Evolutionary conservation across 1,140 invertebrate genomes (phyloP).

Genomic region (Dendroctonus valens): DNA sequence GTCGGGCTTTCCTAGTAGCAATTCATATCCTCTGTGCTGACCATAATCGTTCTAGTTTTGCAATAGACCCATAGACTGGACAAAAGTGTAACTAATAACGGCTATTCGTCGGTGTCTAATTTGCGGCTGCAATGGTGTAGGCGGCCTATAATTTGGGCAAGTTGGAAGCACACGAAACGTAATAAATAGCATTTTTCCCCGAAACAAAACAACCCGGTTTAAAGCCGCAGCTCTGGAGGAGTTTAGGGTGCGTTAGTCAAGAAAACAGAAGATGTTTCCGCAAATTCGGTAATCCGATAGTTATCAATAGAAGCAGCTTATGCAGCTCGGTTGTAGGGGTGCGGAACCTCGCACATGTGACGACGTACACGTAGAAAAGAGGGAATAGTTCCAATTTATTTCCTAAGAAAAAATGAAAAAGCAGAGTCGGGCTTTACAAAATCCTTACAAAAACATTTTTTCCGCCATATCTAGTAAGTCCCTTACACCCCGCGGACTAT

Average conservation of each 20-base stretch:
- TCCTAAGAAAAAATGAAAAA: not conserved
- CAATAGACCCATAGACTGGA: constrained; percentile 4
- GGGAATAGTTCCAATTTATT: constrained; percentile 6
- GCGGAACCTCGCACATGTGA: constrained; percentile 13
- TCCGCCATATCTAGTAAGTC: not conserved
- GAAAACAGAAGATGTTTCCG: constrained; percentile 24
- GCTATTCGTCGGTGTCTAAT: too few relatives aligned
- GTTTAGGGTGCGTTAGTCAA: constrained; percentile 12
- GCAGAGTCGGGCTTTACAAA: constrained; percentile 1
- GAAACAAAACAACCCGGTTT: too few relatives aligned
- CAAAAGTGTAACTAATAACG: not conserved
- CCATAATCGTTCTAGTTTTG: constrained; percentile 18
- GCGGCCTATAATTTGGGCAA: too few relatives aligned
- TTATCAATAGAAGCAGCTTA: constrained; percentile 17
- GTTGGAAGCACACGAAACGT: too few relatives aligned
- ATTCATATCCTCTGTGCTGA: constrained; percentile 8
- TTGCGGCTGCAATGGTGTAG: too few relatives aligned
- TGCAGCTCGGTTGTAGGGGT: constrained; percentile 7
- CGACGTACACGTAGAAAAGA: constrained; percentile 1
- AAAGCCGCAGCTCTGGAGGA: not conserved
- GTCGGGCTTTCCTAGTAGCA: constrained; percentile 1
- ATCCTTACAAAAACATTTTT: not conserved
- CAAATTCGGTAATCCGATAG: constrained; percentile 23
- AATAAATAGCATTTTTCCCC: too few relatives aligned
- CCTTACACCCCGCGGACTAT: not conserved